A percentile compares a stretch with the other conserved stretches of the same genome.
These are phyloP conservation scores for Oscheius onirici DNA, from an alignment of 2,888 invertebrate species.

Conservation along the genomic window DNA sequence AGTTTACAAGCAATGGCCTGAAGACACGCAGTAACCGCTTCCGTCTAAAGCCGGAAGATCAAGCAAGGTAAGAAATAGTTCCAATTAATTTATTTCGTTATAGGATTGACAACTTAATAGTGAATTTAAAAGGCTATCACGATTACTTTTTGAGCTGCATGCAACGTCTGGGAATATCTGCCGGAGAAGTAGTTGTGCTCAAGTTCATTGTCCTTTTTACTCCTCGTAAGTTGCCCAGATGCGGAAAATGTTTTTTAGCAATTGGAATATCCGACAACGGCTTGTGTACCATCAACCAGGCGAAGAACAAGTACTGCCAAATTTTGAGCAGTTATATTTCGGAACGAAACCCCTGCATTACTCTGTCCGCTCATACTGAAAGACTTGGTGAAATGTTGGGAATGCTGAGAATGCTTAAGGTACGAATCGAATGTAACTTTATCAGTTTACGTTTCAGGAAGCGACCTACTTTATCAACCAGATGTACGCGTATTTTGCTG, in stretches of 20 bases:
- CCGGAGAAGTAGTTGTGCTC: constrained; percentile 1
- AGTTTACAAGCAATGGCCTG: background rate
- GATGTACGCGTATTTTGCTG: background rate
- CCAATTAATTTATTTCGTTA: background rate
- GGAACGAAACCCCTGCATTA: background rate
- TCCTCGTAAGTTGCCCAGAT: background rate
- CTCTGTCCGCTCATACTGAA: background rate
- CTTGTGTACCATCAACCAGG: background rate
- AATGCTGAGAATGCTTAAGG: background rate
- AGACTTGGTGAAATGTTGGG: background rate
- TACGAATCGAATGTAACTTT: background rate
- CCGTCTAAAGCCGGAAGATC: background rate
- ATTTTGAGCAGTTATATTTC: background rate
- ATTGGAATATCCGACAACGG: constrained; percentile 14
- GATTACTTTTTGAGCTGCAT: background rate
- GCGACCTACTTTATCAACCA: constrained; percentile 5
- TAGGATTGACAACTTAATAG: background rate
- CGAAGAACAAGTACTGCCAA: background rate
- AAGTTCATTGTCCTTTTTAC: constrained; percentile 7
- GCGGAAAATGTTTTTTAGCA: background rate
- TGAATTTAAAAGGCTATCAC: background rate
- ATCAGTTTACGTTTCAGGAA: background rate
- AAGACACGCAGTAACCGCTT: background rate
- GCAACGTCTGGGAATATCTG: background rate
- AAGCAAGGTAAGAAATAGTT: background rate